Conservation (phyloP, 2,797 vertebrate species). For the Rhinella marina region DNA sequence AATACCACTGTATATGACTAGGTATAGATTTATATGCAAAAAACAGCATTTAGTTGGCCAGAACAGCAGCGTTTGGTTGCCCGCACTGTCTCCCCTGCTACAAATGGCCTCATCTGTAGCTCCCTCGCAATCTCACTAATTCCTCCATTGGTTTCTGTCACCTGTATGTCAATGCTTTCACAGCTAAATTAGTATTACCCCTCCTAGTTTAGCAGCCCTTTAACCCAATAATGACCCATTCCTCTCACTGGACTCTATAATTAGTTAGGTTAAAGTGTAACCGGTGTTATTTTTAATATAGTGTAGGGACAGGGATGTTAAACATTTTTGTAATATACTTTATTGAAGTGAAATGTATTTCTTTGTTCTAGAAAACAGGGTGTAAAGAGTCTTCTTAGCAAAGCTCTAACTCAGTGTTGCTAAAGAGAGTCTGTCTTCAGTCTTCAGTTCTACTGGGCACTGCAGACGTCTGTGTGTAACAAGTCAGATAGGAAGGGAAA, state of each 20-base stretch:
- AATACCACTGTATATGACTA: neutral
- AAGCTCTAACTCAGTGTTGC: no score
- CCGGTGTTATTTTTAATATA: no score
- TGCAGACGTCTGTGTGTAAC: no score
- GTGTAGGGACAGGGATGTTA: no score
- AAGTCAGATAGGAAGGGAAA: no score
- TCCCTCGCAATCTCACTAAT: neutral
- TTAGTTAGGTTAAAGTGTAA: no score
- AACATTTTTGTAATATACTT: no score
- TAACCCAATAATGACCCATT: neutral
- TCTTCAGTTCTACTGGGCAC: no score
- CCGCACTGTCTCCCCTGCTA: neutral
- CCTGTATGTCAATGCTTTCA: neutral
- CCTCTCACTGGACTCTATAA: neutral
- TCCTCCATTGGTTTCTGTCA: slow-evolving; percentile 20
- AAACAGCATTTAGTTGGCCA: neutral
- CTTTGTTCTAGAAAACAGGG: no score
- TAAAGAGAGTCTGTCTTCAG: no score
- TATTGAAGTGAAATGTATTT: no score
- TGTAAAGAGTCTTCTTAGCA: no score
- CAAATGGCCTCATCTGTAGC: slow-evolving; percentile 19
- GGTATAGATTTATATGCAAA: neutral
- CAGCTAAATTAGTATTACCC: neutral
- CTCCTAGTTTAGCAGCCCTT: neutral
- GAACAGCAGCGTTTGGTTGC: neutral